Conservation (phyloP, 1,140 invertebrate genomes). For the Pseudomyrmex pallidus region DNA sequence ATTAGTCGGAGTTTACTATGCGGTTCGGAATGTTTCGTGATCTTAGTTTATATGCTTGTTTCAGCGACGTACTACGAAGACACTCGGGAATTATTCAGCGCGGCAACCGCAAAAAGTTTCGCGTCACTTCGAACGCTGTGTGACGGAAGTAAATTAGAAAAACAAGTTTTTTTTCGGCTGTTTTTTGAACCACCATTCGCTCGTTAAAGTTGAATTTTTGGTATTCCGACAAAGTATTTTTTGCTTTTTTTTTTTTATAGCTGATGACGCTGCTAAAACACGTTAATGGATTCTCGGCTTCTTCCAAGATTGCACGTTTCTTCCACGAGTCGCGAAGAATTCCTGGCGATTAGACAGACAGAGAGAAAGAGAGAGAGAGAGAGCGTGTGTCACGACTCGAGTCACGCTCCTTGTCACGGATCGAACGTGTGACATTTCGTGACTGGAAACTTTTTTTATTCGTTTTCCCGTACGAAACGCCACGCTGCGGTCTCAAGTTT, state of each 20-base stretch:
- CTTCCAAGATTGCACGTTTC: slow-evolving; percentile 45
- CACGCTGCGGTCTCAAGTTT: slow-evolving; percentile 47
- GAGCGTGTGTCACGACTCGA: slow-evolving; percentile 24
- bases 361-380: slow-evolving; percentile 18
- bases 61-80: not conserved
- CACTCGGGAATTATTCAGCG: not conserved
- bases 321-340: slow-evolving; percentile 41
- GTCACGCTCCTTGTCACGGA: slow-evolving; percentile 66
- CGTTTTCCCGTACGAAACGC: slow-evolving; percentile 1
- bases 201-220: not conserved
- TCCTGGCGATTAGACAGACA: slow-evolving; percentile 55
- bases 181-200: no score
- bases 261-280: slow-evolving; percentile 1
- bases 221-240: no score
- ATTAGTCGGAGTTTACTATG: not conserved
- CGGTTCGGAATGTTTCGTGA: slow-evolving; percentile 4
- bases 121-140: slow-evolving; percentile 20
- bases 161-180: slow-evolving; percentile 5
- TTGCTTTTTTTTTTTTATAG: no score
- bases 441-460: slow-evolving; percentile 66
- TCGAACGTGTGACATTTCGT: slow-evolving; percentile 69
- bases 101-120: slow-evolving; percentile 37
- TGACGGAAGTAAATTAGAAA: slow-evolving; percentile 31
- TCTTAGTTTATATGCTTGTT: not conserved
- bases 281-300: slow-evolving; percentile 34